A percentile compares a stretch with the other conserved stretches of the same genome.
These are phyloP conservation scores for Sesamia nonagrioides DNA, from an alignment of 1,140 invertebrate genomes.

Conservation along the genomic window DNA sequence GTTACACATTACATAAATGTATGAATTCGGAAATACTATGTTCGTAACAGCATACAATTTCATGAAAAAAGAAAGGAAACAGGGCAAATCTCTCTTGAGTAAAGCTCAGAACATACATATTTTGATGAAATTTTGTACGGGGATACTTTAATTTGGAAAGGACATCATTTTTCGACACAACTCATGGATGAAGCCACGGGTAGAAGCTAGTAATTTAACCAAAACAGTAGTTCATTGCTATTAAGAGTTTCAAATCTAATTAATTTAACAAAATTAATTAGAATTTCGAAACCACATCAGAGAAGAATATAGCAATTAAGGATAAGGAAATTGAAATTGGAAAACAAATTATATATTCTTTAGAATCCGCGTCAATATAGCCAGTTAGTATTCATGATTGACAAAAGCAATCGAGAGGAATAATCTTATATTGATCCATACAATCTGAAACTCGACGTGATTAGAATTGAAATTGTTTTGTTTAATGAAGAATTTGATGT, in stretches of 20 bases:
- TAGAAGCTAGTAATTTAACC: too few relatives aligned
- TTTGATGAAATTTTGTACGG: too few relatives aligned
- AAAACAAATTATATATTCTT: conserved; percentile 12
- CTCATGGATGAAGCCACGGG: too few relatives aligned
- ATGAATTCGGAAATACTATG: too few relatives aligned
- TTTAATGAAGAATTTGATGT: conserved; percentile 10
- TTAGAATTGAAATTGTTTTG: conserved; percentile 10
- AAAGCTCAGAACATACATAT: too few relatives aligned
- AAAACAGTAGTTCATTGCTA: not conserved
- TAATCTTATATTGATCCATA: conserved; percentile 39
- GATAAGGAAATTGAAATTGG: not conserved
- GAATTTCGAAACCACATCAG: not conserved
- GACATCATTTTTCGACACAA: too few relatives aligned
- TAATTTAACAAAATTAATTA: not conserved
- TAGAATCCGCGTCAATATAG: not conserved
- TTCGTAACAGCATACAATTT: too few relatives aligned
- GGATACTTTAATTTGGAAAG: too few relatives aligned
- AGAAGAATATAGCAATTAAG: conserved; percentile 4
- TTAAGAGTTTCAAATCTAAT: not conserved
- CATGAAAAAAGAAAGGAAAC: too few relatives aligned
- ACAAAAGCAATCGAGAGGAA: conserved; percentile 32
- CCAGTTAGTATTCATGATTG: conserved; percentile 41
- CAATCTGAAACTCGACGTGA: conserved; percentile 33
- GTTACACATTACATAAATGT: too few relatives aligned
- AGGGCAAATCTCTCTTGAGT: too few relatives aligned